These are phyloP conservation scores for Heliconius ismenius DNA, from an alignment of 2,888 invertebrate genomes.

Conservation along the genomic window DNA sequence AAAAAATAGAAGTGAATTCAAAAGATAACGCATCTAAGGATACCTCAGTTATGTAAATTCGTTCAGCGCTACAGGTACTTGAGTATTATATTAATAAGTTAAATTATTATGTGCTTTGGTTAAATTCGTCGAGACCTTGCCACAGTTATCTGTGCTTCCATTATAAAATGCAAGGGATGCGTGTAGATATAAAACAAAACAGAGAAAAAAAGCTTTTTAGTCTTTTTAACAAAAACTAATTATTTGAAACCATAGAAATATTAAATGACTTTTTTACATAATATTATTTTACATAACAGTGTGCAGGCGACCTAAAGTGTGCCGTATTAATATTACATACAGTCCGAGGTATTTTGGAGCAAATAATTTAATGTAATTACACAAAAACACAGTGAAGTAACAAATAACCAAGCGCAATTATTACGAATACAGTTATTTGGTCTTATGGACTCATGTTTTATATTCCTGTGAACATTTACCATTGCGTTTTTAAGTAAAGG, in stretches of 20 bases:
- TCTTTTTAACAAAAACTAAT: not conserved
- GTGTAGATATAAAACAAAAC: not conserved
- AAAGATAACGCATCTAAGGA: not conserved
- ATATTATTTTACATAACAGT: not conserved
- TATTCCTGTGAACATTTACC: conserved; percentile 11
- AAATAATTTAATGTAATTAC: conserved; percentile 27
- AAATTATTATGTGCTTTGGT: not conserved
- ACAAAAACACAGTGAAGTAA: conserved; percentile 14
- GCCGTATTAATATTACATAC: conserved; percentile 6
- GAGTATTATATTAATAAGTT: not conserved
- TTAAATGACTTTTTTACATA: conserved; percentile 20
- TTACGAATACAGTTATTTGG: conserved; percentile 13
- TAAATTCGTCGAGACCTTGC: not conserved
- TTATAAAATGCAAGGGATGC: not conserved
- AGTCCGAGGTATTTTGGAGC: conserved; percentile 13
- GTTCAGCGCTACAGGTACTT: not conserved
- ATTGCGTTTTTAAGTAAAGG: not conserved
- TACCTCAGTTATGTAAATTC: too few relatives aligned
- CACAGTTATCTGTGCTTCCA: not conserved
- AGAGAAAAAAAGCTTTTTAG: not conserved
- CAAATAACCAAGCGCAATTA: conserved; percentile 5
- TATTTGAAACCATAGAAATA: not conserved
- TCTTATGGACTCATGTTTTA: not conserved
- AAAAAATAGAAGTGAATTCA: not conserved
- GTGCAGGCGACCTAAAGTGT: conserved; percentile 1